Evolutionary conservation across 2,113 vertebrate species (phyloP).

Genomic region (Tyto alba): DNA sequence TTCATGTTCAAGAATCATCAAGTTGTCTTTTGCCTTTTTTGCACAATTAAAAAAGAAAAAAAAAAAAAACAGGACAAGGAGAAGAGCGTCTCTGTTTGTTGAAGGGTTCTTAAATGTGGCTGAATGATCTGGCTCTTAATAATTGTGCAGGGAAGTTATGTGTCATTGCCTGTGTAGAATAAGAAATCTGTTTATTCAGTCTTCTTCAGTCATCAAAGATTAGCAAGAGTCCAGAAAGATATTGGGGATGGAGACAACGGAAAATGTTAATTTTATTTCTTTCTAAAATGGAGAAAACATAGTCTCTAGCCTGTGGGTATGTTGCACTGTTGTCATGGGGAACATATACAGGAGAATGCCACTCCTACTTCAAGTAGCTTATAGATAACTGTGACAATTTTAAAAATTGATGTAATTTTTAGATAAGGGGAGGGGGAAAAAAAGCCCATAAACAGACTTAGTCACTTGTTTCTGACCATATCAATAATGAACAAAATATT

Average conservation of each 20-base stretch:
- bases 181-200: not conserved
- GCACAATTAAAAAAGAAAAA: no score
- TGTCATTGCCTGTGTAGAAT: not conserved
- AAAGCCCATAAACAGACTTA: not conserved
- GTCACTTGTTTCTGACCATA: not conserved
- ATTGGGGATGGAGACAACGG: not conserved
- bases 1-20: not conserved
- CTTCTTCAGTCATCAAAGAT: not conserved
- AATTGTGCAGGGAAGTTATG: not conserved
- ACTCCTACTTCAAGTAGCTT: not conserved
- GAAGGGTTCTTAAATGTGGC: not conserved
- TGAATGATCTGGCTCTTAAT: not conserved
- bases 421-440: accelerated
- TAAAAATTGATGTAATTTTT: not conserved
- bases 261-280: not conserved
- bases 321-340: not conserved
- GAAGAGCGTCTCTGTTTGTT: not conserved
- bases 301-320: not conserved
- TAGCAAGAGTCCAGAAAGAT: no score
- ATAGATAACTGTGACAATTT: not conserved
- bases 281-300: not conserved
- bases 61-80: not conserved
- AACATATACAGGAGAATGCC: not conserved
- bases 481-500: not conserved
- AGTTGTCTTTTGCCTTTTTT: not conserved